phyloP scores from a whole-genome alignment of 2,113 vertebrate species.

The Microcebus murinus region DNA sequence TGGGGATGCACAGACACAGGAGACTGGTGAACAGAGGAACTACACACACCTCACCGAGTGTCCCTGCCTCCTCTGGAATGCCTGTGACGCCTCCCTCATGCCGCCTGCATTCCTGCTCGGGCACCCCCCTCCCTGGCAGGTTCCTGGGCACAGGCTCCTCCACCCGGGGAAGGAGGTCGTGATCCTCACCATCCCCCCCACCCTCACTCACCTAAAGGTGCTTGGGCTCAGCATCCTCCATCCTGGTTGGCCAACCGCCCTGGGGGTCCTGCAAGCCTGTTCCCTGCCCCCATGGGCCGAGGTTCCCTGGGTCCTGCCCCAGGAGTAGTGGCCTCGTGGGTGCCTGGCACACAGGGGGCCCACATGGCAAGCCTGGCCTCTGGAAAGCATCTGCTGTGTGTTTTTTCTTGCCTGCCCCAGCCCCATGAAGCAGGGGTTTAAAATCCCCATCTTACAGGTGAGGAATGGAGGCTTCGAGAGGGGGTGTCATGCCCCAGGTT shows the following conservation, averaged over 20 bases:
- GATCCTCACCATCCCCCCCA: background rate
- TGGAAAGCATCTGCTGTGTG: background rate
- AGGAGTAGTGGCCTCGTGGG: background rate
- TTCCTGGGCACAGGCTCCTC: background rate
- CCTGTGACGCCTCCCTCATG: background rate
- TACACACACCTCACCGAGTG: background rate
- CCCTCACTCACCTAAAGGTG: background rate
- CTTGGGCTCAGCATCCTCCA: background rate
- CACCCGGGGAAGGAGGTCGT: background rate
- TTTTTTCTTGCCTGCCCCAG: background rate
- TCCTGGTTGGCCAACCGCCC: too few relatives aligned
- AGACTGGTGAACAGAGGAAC: background rate
- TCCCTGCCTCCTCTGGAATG: slow-evolving; percentile 48
- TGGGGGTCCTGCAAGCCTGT: background rate
- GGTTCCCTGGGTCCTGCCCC: background rate
- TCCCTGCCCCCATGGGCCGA: background rate
- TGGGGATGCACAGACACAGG: background rate
- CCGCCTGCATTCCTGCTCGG: slow-evolving; percentile 12
- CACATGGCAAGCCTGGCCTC: rapidly evolving
- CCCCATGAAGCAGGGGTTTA: background rate
- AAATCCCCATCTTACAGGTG: background rate
- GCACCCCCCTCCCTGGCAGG: background rate
- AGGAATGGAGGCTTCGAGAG: background rate
- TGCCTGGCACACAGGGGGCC: background rate
- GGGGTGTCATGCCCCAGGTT: background rate